Percentiles rank a stretch among this genome's conserved stretches.
phyloP scores from a whole-genome alignment of 2,113 vertebrate genomes.

The Lamprologus ornatipinnis region DNA sequence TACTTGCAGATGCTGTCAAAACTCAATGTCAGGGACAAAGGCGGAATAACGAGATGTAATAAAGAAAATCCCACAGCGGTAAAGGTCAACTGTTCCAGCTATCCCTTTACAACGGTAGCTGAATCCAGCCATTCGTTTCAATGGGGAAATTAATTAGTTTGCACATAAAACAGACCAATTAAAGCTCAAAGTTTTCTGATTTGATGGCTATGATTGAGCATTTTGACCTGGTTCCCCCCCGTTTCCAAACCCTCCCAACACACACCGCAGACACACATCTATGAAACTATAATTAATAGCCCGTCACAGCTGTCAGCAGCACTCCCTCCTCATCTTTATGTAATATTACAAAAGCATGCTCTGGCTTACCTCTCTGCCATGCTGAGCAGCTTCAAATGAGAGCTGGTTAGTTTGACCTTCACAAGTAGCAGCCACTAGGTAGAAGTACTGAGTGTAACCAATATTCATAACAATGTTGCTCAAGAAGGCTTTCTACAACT shows the following conservation, averaged over 20 bases:
- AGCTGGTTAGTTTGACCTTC: conserved; percentile 68
- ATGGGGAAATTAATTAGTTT: conserved; percentile 44
- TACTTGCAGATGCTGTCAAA: neutral
- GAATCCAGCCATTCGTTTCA: conserved; percentile 18
- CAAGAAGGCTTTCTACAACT: neutral
- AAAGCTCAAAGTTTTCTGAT: conserved; percentile 47
- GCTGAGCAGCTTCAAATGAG: conserved; percentile 57
- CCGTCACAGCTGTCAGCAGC: conserved; percentile 55
- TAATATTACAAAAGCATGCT: conserved; percentile 56
- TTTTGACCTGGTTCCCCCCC: neutral
- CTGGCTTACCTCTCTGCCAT: conserved; percentile 56
- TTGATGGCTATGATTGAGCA: conserved; percentile 47
- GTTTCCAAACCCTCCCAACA: neutral
- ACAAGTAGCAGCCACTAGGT: conserved; percentile 39
- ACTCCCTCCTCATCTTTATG: conserved; percentile 51
- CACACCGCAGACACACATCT: conserved; percentile 28
- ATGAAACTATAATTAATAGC: conserved; percentile 59
- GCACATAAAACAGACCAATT: conserved; percentile 30
- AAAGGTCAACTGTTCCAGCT: conserved; percentile 43
- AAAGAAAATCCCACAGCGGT: conserved; percentile 21
- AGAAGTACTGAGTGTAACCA: conserved; percentile 39
- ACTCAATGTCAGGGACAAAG: conserved; percentile 28
- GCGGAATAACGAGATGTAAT: conserved; percentile 25
- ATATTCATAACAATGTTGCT: conserved; percentile 24
- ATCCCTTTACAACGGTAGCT: neutral